Evolutionary conservation across 2,113 vertebrate genomes (phyloP), one percentile per base, ranked within the genome.

Genomic region (Origma solitaria): DNA sequence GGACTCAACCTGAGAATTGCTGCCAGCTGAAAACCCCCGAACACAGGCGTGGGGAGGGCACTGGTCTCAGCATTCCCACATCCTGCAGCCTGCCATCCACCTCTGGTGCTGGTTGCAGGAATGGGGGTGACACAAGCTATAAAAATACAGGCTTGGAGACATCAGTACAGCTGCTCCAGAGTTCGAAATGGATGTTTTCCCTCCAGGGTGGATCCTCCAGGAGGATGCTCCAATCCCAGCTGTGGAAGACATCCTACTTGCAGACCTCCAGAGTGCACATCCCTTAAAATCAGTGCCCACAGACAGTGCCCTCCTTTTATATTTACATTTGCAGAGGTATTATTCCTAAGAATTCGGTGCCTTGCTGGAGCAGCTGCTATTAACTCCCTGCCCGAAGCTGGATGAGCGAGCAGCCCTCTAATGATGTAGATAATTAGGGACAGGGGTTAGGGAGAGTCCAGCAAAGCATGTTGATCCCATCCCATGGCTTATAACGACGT

Each of bases 401-500:
- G 61, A 50, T 60, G 73, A 94, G 65, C 15, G 11, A 76, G 20
- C 37, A 40, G 56, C 37, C 25, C 40, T 49, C 57, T 84, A 93
- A 91, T 3, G 68, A 81, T 7, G 81, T n/a, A 23, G 69, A 7
- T 61, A 84, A 94, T 78, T 51, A 81, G 62, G 84, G 56, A 18
- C 27, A 31, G 60, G 28, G 66, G 53, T 64, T 47, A 47, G 44
- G 61, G 35, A 72, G 49, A 62, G 77, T 11, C 87, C 84, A 54
- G 75, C 70, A 45, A 40, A 70, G 64, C 10, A 0, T 0, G 2
- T 2, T 12, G 65, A 54, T n/a, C 81, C 80, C 87, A 31, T 45
- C 31, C 70, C 3, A 24, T 0, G 2, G 37, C 66, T 53, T 4
- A 6, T 0, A 61, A 53, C 0, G 1, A 53, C 1, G 0, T 1